phyloP scores from a whole-genome alignment of 1,140 invertebrate genomes.

The Philaenus spumarius region DNA sequence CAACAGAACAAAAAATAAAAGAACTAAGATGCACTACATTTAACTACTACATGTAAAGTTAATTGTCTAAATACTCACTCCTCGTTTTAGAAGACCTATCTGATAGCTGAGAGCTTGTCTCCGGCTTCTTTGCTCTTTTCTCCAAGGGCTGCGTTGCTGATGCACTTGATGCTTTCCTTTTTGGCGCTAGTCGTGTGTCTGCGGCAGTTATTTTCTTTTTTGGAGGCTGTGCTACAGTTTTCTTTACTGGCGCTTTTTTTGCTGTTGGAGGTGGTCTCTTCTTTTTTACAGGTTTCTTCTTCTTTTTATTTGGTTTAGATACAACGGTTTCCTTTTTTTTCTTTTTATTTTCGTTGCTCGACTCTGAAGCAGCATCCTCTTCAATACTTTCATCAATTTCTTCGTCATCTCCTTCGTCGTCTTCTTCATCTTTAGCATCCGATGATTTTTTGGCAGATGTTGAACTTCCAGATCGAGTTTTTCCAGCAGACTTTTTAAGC shows the following conservation, averaged over 20 bases:
- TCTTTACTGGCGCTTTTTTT: conserved; percentile 21
- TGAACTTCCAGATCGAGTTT: neutral
- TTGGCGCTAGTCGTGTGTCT: conserved; percentile 15
- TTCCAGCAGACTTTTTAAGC: conserved; percentile 49
- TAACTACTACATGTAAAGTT: neutral
- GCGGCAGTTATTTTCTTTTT: conserved; percentile 21
- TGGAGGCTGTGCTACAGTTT: conserved; percentile 13
- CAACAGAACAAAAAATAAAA: neutral
- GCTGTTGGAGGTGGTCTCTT: conserved; percentile 14
- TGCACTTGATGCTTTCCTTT: conserved; percentile 18
- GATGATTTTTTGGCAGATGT: conserved; percentile 6
- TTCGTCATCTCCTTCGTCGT: neutral
- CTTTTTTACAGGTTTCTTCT: conserved; percentile 12
- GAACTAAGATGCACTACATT: neutral
- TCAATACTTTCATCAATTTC: too few species aligned
- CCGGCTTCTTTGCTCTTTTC: conserved; percentile 25
- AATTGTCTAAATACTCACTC: conserved; percentile 24
- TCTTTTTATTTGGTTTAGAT: conserved; percentile 8
- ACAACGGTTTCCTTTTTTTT: conserved; percentile 4
- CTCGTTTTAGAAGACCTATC: conserved; percentile 27
- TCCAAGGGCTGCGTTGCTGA: conserved; percentile 1
- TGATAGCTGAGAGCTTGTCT: conserved; percentile 3
- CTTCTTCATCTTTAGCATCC: neutral
- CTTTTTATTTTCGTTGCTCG: neutral
- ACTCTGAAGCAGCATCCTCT: too few species aligned